Evolutionary conservation across 2,888 invertebrate genomes (phyloP), one percentile per base, ranked within the genome.

Genomic region (Graphium colonna): DNA sequence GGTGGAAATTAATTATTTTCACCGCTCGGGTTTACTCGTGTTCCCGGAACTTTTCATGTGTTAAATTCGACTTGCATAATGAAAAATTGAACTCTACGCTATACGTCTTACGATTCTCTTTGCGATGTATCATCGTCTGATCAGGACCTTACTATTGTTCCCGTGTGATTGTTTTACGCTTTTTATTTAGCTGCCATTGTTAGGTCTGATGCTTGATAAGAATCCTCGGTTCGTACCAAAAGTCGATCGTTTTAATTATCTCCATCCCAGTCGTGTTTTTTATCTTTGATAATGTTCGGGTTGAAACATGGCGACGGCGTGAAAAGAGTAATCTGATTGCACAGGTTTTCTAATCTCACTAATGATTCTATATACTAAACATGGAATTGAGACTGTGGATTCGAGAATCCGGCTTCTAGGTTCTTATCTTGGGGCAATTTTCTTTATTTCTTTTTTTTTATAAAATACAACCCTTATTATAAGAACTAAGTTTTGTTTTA

Each of bases 1-100:
- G 71, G 70, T 72, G 65, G 63, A 76, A 75, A 82, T 80, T 82
- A 79, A 80, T 82, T 79, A 80, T 80, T 79, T 81, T 73, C 75
- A 73, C 64, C 65, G 38, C 49, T 21, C 40, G 28, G 42, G 10
- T 46, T 36, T 38, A 49, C 10, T 42, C 41, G 52, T 42, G 45
- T 73, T 72, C 68, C 75, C 68, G 71, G 73, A 77, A 71, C 73
- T 74, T 80, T 75, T 73, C 73, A 72, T 73, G 73, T 77, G 73
- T 75, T 68, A 77, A 76, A 73, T 72, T 70, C 68, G 69, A 36
- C 1, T 3, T 13, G 13, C 12, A n/a, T 1, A 4, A n/a, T 36
- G n/a, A n/a, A 3, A 12, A 36, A 12, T 36, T 36, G 12, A n/a
- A 36, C 12, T 12, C 12, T 36, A 36, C 7, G n/a, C 2, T 36